phyloP scores from a whole-genome alignment of 2,888 invertebrate genomes.

The Yponomeuta cagnagella region DNA sequence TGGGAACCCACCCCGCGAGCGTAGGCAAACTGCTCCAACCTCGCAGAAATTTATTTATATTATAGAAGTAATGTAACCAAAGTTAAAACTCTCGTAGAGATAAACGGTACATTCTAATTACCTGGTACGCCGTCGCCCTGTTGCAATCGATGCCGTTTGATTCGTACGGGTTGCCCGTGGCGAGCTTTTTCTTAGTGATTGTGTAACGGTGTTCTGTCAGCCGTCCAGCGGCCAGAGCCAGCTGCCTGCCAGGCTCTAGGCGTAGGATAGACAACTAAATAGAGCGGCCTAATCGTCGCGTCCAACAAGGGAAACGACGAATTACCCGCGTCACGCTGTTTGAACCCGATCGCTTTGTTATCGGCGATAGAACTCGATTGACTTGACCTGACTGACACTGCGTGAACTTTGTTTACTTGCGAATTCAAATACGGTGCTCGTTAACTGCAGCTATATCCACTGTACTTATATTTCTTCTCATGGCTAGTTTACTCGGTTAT shows the following conservation, averaged over 20 bases:
- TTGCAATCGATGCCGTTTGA: slow-evolving; percentile 3
- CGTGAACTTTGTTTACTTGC: slow-evolving; percentile 28
- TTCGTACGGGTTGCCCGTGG: slow-evolving; percentile 16
- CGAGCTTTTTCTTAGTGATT: slow-evolving; percentile 74
- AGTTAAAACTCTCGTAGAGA: background rate
- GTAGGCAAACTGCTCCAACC: slow-evolving; percentile 15
- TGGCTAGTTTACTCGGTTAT: background rate
- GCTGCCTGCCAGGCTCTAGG: slow-evolving; percentile 53
- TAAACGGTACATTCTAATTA: slow-evolving; percentile 3
- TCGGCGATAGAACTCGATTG: slow-evolving; percentile 49
- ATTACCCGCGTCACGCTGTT: slow-evolving; percentile 66
- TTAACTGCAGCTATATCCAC: background rate
- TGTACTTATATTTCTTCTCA: background rate
- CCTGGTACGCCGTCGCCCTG: slow-evolving; percentile 2
- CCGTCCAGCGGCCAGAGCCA: slow-evolving; percentile 58
- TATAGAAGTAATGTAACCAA: background rate
- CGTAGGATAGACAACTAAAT: slow-evolving; percentile 70
- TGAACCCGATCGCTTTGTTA: slow-evolving; percentile 64
- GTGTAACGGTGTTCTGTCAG: slow-evolving; percentile 70
- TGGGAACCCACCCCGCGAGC: slow-evolving; percentile 35
- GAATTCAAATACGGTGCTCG: background rate
- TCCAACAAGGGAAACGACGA: slow-evolving; percentile 68
- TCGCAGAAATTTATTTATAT: slow-evolving; percentile 13
- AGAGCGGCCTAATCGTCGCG: slow-evolving; percentile 72
- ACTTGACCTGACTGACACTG: slow-evolving; percentile 38